Base-by-base conservation (phyloP, 2,888 invertebrate species). In the Ophioninae sp. region DNA sequence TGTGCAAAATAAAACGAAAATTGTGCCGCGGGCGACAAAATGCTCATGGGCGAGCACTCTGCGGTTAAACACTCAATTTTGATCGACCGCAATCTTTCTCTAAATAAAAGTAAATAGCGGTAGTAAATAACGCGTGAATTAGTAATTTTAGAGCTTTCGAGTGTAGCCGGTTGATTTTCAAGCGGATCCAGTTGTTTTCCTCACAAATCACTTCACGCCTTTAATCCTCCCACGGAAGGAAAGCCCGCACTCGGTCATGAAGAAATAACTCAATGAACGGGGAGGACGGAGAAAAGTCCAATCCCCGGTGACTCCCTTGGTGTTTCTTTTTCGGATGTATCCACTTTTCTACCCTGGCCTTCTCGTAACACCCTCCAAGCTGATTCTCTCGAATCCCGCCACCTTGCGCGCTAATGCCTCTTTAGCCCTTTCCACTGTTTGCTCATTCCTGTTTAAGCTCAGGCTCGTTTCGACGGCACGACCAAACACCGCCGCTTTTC, bases 361-460 rank as follows among this genome's bases (percentile, higher is more conserved):
- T 41, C 69, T 39, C 56, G 83, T 83, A 44, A 13, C 13, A 13
- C 84, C 85, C 88, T 90, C 89, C 89, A 89, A 89, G 89, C 91
- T 89, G 90, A 90, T 13, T 65, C 90, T 90, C 90, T 89, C 89
- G 88, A 90, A 89, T 88, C 87, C 87, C 86, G 67, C 75, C 57
- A 76, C 62, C 65, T 81, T 61, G 41, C 61, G 20, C 17, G 56
- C 59, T 50, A 50, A 73, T 44, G 44, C 21, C 68, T 79, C 75
- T 37, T 70, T 20, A 56, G 21, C 61, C 23, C 67, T 65, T 74
- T 67, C 44, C 61, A 39, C 10, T 23, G 75, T 23, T 21, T 75
- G 30, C 39, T 67, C 65, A 41, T 75, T 56, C 21, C 65, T 57
- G 75, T 39, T 65, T 10, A 7, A 44, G 44, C 44, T 44, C 13